Percentiles rank a stretch among this genome's conserved stretches.
These are phyloP conservation scores for Litoditis marina DNA, from an alignment of 2,888 invertebrate species.

Conservation along the genomic window DNA sequence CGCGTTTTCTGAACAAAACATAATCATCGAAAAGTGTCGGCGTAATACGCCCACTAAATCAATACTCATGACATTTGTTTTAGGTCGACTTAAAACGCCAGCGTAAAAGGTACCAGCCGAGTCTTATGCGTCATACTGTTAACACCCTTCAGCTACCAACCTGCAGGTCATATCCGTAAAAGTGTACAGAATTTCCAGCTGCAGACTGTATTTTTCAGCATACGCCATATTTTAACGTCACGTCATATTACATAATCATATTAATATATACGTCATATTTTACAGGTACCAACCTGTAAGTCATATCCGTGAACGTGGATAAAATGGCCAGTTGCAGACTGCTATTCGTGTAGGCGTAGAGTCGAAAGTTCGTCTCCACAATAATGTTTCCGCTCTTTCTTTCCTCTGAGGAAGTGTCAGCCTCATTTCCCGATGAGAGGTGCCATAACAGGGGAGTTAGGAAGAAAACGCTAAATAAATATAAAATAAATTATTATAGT, in stretches of 20 bases:
- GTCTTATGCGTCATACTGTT: too few relatives aligned
- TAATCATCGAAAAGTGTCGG: too few relatives aligned
- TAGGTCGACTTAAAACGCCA: too few relatives aligned
- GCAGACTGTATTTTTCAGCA: conserved; percentile 69
- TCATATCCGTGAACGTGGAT: conserved; percentile 85
- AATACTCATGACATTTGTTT: too few relatives aligned
- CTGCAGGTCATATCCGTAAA: conserved; percentile 86
- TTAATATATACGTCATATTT: too few relatives aligned
- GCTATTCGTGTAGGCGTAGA: conserved; percentile 86
- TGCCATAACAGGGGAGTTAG: conserved; percentile 50
- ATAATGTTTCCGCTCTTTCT: conserved; percentile 75
- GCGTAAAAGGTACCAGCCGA: too few relatives aligned
- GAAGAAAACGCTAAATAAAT: conserved; percentile 46
- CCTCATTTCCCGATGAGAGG: conserved; percentile 31
- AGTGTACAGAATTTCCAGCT: conserved; percentile 85
- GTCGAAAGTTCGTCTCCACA: conserved; percentile 90
- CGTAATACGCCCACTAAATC: too few relatives aligned
- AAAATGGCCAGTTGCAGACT: conserved; percentile 85
- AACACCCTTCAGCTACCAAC: conserved; percentile 13
- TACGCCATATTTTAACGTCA: too few relatives aligned
- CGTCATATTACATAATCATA: too few relatives aligned
- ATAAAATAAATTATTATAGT: too few relatives aligned
- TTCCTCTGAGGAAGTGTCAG: conserved; percentile 15
- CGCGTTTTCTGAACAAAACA: too few relatives aligned
- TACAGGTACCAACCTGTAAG: conserved; percentile 69